Percentiles rank a stretch among this genome's conserved stretches.
phyloP scores from a whole-genome alignment of 2,113 vertebrate genomes.

The Corynorhinus townsendii region DNA sequence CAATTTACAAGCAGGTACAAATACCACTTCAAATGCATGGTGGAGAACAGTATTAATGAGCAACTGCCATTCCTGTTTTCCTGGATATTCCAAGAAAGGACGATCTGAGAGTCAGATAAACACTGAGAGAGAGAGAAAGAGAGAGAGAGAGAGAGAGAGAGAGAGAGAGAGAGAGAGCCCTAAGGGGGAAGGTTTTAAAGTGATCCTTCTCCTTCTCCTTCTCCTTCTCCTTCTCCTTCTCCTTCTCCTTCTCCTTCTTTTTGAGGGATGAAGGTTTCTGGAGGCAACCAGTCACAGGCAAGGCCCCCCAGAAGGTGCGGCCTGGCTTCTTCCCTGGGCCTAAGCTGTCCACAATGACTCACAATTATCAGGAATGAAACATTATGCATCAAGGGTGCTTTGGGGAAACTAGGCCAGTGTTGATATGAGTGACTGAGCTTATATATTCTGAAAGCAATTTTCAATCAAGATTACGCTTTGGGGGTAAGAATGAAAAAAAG shows the following conservation, averaged over 20 bases:
- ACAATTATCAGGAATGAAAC: slow-evolving; percentile 29
- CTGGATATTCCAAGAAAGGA: not conserved
- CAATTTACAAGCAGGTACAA: not conserved
- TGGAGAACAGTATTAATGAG: not conserved
- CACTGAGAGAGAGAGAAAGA: not conserved
- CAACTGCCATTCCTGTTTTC: not conserved
- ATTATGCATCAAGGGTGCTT: not conserved
- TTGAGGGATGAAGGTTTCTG: not conserved
- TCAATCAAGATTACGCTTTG: not conserved
- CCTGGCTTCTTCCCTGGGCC: not conserved
- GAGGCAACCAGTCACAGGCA: not conserved
- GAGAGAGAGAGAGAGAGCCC: not conserved
- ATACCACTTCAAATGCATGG: not conserved
- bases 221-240: too few species aligned
- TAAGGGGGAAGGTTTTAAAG: not conserved
- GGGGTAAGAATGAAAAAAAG: not conserved
- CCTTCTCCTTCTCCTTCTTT: not conserved
- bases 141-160: not conserved
- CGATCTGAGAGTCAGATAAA: not conserved
- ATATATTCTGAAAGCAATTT: slow-evolving; percentile 18
- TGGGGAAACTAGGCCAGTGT: slow-evolving; percentile 7
- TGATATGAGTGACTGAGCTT: not conserved
- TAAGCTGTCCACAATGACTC: not conserved
- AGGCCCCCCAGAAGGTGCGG: not conserved
- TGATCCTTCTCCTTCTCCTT: too few species aligned